Evolutionary conservation across 1,140 invertebrate species (phyloP), one percentile per base, ranked within the genome.

Genomic region (Drosophila persimilis): DNA sequence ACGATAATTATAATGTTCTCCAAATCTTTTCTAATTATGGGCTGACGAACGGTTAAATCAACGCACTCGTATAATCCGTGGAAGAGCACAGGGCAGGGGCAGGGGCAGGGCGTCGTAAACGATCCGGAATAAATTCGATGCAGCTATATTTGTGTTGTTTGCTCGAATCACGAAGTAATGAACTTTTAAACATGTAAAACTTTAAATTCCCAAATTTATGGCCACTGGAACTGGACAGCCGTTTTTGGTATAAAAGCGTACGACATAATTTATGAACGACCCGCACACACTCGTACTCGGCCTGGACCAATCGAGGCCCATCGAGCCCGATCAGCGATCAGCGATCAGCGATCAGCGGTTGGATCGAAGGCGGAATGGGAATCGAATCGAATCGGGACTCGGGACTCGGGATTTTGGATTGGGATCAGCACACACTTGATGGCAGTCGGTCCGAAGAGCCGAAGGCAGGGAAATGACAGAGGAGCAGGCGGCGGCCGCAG

Each of bases 141-240:
- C 54, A 73, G 52, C 53, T 67, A 54, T 41, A 47, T 43, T 44
- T 43, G 77, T 52, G 55, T 57, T 47, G 60, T 58, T 52, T 75
- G 50, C 44, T 24, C 3, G 72, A 56, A 66, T 56, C 62, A 61
- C 62, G 61, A 75, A 61, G 64, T 75, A 76, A 81, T 81, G 65
- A 74, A 67, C 77, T 81, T 71, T 81, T 77, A 67, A 85, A 66
- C 73, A 74, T 64, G 50, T 67, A 55, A 61, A 77, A 69, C 50
- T 71, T 72, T 52, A 81, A 59, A 74, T 74, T 80, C 65, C 51
- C 59, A 52, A 52, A 73, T 85, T 74, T 77, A 86, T 66, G 79
- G 64, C 77, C 81, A 59, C 75, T 57, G 52, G 29, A 26, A 59
- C 75, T 57, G 52, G 29, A 26, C 41, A 71, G 63, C 59, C 67